Conservation (phyloP, 2,113 vertebrate species). For the Corvus hawaiiensis region DNA sequence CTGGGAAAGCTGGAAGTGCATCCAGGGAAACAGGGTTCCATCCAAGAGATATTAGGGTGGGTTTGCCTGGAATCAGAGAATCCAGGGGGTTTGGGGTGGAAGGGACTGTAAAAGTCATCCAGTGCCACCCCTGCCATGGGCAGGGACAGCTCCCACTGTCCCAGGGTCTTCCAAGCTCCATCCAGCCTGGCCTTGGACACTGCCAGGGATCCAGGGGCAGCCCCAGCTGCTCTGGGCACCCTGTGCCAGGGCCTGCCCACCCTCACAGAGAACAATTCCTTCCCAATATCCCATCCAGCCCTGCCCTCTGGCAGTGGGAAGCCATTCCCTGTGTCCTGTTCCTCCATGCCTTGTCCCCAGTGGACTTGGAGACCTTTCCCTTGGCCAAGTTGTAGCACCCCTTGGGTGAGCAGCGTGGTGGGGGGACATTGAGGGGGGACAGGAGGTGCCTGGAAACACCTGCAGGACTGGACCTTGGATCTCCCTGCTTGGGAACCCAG, state of each 20-base stretch:
- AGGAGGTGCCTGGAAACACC: background rate
- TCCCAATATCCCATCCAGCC: fast-evolving
- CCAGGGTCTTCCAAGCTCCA: background rate
- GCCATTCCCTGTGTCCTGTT: background rate
- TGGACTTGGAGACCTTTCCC: background rate
- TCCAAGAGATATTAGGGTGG: fast-evolving
- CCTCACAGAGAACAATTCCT: fast-evolving
- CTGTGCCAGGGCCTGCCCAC: background rate
- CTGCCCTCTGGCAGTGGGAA: background rate
- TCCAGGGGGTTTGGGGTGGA: background rate
- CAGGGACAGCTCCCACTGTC: background rate
- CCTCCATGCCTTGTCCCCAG: fast-evolving
- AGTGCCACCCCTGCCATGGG: background rate
- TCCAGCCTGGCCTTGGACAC: background rate
- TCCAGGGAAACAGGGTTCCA: fast-evolving
- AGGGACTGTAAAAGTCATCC: background rate
- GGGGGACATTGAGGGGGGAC: background rate
- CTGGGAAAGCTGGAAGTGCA: background rate
- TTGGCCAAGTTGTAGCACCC: background rate
- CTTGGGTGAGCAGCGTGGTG: background rate
- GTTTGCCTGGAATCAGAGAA: background rate
- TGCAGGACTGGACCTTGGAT: background rate
- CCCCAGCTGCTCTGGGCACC: background rate
- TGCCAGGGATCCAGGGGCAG: background rate
- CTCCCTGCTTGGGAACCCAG: fast-evolving